Conservation (phyloP, 1,140 invertebrate species). For the Whitmania pigra region DNA sequence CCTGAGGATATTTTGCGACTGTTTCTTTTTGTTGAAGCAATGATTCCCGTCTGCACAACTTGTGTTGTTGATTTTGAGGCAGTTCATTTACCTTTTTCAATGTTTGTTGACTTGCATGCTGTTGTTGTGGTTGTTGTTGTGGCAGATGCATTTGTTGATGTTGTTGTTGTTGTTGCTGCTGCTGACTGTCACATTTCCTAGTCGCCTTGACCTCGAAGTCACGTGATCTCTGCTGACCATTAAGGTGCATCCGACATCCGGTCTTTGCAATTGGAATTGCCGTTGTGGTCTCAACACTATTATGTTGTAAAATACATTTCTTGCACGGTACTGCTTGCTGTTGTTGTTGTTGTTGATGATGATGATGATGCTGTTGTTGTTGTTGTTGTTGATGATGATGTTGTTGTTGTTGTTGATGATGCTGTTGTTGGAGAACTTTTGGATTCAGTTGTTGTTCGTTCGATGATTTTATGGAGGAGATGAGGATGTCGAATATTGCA, state of each 20-base stretch:
- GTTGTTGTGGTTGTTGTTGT: conserved; percentile 5
- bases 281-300: no score
- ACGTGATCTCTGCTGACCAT: no score
- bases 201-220: no score
- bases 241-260: no score
- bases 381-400: background rate
- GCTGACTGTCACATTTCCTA: background rate
- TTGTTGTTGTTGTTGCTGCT: background rate
- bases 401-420: background rate
- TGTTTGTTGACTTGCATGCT: background rate
- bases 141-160: background rate
- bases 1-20: background rate
- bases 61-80: background rate
- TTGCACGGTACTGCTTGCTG: background rate
- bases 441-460: background rate
- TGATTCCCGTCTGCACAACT: background rate
- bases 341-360: conserved; percentile 6
- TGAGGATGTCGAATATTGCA: conserved; percentile 1
- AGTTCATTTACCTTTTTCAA: background rate
- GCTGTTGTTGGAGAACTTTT: background rate
- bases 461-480: conserved; percentile 1
- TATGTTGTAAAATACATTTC: no score
- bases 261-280: no score
- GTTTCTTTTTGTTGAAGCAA: background rate
- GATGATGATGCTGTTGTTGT: background rate